Conservation (phyloP, 2,797 vertebrate species). For the Manis javanica region DNA sequence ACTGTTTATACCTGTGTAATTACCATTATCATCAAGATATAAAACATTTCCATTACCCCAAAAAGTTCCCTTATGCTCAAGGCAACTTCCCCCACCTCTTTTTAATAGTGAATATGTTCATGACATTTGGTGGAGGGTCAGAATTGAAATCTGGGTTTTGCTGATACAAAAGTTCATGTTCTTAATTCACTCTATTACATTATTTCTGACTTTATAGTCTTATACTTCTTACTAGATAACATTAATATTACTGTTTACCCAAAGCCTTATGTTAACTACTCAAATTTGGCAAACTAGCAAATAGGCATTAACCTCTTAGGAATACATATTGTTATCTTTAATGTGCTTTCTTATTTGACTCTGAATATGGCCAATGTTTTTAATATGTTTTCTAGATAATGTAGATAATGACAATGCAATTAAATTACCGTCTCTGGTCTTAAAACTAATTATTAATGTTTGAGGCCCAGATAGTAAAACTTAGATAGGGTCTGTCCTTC, state of each 20-base stretch:
- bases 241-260: constrained; percentile 27
- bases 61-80: not conserved
- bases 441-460: constrained; percentile 31
- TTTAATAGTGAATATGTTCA: constrained; percentile 46
- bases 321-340: constrained; percentile 23
- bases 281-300: constrained; percentile 13
- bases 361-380: constrained; percentile 29
- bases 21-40: not conserved
- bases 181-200: constrained; percentile 7
- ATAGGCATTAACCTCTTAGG: not conserved
- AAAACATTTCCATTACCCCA: not conserved
- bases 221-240: constrained; percentile 17
- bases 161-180: not conserved
- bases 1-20: not conserved
- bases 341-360: not conserved
- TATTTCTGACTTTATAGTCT: constrained; percentile 52
- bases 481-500: not conserved
- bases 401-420: not conserved
- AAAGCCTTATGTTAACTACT: not conserved
- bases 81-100: not conserved
- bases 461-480: not conserved
- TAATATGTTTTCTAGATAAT: constrained; percentile 36
- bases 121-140: not conserved
- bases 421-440: not conserved
- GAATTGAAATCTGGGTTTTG: not conserved